phyloP scores from a whole-genome alignment of 2,888 invertebrate genomes.

The Tenthredo distinguenda region DNA sequence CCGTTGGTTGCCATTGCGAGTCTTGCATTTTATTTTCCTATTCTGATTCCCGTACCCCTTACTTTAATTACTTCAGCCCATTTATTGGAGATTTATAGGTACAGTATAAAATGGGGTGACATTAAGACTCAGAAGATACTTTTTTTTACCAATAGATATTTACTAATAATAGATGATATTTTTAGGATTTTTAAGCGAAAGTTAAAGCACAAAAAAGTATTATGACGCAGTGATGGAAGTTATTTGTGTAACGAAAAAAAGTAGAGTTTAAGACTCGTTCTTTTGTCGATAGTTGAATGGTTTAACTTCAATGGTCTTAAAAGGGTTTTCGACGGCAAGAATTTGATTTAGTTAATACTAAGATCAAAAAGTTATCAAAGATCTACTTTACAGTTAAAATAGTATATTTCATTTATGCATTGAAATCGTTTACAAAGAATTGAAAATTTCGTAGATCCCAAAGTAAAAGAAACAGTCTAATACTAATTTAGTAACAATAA shows the following conservation, averaged over 20 bases:
- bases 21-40: constrained; percentile 53
- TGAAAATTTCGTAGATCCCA: no score
- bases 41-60: neutral
- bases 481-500: no score
- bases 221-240: neutral
- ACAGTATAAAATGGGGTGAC: neutral
- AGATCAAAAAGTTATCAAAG: no score
- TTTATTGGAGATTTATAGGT: neutral
- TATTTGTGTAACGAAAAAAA: neutral
- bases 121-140: neutral
- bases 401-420: no score
- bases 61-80: neutral
- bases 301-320: neutral
- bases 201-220: neutral
- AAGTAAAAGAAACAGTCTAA: no score
- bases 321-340: neutral
- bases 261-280: neutral
- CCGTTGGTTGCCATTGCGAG: constrained; percentile 50
- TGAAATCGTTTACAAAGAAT: no score
- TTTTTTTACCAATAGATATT: neutral
- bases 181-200: neutral
- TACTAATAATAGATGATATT: neutral
- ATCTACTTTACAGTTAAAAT: no score
- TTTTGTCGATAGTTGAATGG: constrained; percentile 19
- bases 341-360: no score